These are phyloP conservation scores for Alosa sapidissima DNA, from an alignment of 2,797 vertebrate genomes.

Conservation along the genomic window DNA sequence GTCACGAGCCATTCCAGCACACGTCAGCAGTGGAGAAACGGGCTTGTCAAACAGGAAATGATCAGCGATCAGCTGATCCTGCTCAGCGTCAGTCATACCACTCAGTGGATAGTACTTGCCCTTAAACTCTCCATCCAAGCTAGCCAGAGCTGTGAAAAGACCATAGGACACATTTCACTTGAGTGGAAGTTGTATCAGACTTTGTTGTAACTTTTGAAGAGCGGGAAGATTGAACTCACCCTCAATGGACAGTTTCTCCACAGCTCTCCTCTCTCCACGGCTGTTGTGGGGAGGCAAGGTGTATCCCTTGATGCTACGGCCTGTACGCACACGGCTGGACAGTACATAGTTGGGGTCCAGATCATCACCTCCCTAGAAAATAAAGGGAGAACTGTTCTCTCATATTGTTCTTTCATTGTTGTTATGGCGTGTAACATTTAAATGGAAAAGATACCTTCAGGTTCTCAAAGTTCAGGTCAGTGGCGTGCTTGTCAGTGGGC, in stretches of 20 bases:
- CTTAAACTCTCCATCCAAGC: conserved; percentile 82
- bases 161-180: background rate
- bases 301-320: conserved; percentile 83
- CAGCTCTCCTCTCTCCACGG: conserved; percentile 77
- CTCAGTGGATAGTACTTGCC: conserved; percentile 85
- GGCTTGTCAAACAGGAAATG: conserved; percentile 89
- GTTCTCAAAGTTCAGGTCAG: conserved; percentile 84
- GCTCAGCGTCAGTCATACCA: conserved; percentile 80
- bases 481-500: conserved; percentile 81
- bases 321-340: conserved; percentile 81
- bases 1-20: conserved; percentile 85
- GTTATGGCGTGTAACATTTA: background rate
- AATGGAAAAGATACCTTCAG: conserved; percentile 71
- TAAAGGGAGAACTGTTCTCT: background rate
- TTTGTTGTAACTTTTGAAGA: background rate
- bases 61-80: conserved; percentile 84
- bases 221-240: conserved; percentile 61
- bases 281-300: conserved; percentile 83
- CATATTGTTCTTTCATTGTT: background rate
- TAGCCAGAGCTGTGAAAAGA: conserved; percentile 71
- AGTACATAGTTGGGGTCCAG: conserved; percentile 81
- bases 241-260: conserved; percentile 78
- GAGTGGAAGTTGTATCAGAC: background rate
- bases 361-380: conserved; percentile 74
- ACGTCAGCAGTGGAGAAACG: conserved; percentile 80